Evolutionary conservation across 2,797 vertebrate genomes (phyloP).

Genomic region (Argentina silus): DNA sequence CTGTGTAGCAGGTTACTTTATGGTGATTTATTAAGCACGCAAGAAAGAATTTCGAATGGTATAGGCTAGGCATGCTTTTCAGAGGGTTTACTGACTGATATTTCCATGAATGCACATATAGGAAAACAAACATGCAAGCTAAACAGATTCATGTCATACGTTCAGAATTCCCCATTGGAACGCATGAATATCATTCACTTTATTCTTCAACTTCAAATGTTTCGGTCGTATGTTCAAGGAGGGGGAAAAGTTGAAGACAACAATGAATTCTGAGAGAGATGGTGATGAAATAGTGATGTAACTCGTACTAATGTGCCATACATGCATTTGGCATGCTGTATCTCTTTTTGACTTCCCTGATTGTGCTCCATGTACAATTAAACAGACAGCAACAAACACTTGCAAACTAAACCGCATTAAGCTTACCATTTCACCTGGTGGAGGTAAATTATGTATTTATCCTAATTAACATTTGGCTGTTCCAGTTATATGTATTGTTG

Average conservation of each 20-base stretch:
- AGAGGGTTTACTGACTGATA: not conserved
- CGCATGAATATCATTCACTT: slow-evolving; percentile 21
- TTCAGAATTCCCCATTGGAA: not conserved
- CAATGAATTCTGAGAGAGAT: slow-evolving; percentile 81
- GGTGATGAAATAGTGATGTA: slow-evolving; percentile 87
- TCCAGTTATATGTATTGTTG: no score
- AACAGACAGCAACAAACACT: slow-evolving; percentile 22
- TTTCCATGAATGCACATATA: not conserved
- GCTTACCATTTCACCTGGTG: no score
- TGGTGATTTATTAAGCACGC: slow-evolving; percentile 22
- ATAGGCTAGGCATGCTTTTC: not conserved
- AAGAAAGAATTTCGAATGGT: slow-evolving; percentile 30
- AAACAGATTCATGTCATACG: not conserved
- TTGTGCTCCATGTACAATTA: slow-evolving; percentile 22
- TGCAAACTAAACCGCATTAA: slow-evolving; percentile 1
- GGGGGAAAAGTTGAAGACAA: slow-evolving; percentile 80
- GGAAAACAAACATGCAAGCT: slow-evolving; percentile 6
- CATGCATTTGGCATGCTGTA: slow-evolving; percentile 81
- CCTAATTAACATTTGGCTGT: no score
- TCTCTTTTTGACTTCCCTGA: slow-evolving; percentile 66
- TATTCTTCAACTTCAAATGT: slow-evolving; percentile 68
- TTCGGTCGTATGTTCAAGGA: slow-evolving; percentile 77
- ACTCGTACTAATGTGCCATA: slow-evolving; percentile 82
- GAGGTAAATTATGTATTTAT: no score
- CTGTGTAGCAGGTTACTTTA: not conserved